A percentile compares a stretch with the other conserved stretches of the same genome.
phyloP scores from a whole-genome alignment of 2,113 vertebrate genomes.

The Oplegnathus fasciatus region DNA sequence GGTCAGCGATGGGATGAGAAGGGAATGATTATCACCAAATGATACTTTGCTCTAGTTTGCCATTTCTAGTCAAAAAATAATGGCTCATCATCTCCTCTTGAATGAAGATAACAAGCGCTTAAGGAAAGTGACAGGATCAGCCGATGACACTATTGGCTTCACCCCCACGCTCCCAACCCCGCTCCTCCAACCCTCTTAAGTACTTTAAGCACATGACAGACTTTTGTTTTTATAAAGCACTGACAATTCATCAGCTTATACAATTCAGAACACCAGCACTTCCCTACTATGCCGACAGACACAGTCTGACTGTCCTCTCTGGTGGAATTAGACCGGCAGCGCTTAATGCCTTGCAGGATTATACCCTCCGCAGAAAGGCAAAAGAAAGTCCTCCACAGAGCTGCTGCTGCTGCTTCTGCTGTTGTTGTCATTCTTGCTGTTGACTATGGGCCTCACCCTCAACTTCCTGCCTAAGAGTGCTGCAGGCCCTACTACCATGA shows the following conservation, averaged over 20 bases:
- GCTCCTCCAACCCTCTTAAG: slow-evolving; percentile 60
- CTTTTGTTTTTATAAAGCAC: slow-evolving; percentile 79
- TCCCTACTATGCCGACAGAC: slow-evolving; percentile 73
- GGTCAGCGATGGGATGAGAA: slow-evolving; percentile 71
- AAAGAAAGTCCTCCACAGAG: slow-evolving; percentile 45
- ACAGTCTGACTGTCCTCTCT: slow-evolving; percentile 71
- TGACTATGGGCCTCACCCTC: slow-evolving; percentile 52
- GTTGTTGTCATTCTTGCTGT: slow-evolving; percentile 37
- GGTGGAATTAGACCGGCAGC: slow-evolving; percentile 70
- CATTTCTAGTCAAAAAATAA: slow-evolving; percentile 85
- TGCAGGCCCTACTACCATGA: slow-evolving; percentile 58
- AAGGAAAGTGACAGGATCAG: slow-evolving; percentile 73
- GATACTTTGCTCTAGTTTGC: slow-evolving; percentile 82
- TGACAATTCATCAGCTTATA: slow-evolving; percentile 79
- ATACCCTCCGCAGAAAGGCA: slow-evolving; percentile 52
- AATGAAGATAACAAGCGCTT: slow-evolving; percentile 80
- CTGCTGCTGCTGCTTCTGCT: slow-evolving; percentile 30
- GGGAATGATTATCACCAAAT: slow-evolving; percentile 82
- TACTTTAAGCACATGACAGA: slow-evolving; percentile 76
- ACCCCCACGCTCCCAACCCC: slow-evolving; percentile 37
- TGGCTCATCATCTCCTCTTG: slow-evolving; percentile 73
- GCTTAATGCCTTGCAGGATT: slow-evolving; percentile 74
- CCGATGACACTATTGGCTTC: slow-evolving; percentile 51
- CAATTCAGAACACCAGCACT: slow-evolving; percentile 86
- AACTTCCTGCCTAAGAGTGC: slow-evolving; percentile 59